Base-by-base conservation (phyloP, 2,797 vertebrate genomes). In the Vireo griseus region DNA sequence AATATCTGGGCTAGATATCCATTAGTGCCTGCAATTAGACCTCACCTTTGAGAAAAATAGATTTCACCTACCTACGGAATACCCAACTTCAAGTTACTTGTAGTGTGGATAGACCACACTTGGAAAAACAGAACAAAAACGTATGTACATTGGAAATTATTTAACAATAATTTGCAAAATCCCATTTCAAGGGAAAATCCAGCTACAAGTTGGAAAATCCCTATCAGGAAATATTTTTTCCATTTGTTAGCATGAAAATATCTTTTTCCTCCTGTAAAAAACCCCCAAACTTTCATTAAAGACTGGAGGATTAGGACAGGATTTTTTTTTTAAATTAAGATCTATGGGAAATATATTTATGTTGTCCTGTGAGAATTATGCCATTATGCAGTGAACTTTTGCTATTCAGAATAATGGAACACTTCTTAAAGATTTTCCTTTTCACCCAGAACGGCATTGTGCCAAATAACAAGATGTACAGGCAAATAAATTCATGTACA, bases 401-500 rank as follows among this genome's bases (percentile, higher is more conserved):
- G 59, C 61, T 81, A 47, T 55, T 88, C 61, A 62, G 79, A 94
- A 92, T 48, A 92, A 94, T 68, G 15, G 21, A 84, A 66, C 1
- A 2, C 24, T 58, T 35, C n/a, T 40, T 77, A 75, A 84, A 95
- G 33, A 83, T 59, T 83, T 55, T 62, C 48, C 48, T 22, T 63
- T 89, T 94, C 68, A 85, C 48, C 57, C 33, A 11, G 42, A 65
- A 55, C 29, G 67, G 21, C 58, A 48, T 40, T 42, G 61, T 58
- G 79, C 78, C 90, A 92, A 96, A 85, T 79, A 83, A 81, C 69
- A 91, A 92, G 37, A 58, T 72, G 58, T 77, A 80, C 65, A 86
- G 50, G 61, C n/a, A 93, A 92, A 72, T 58, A 92, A 95, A 94
- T 47, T 80, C 55, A 29, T 5, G n/a, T n/a, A 63, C 51, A 45